A percentile compares a stretch with the other conserved stretches of the same genome.
phyloP scores from a whole-genome alignment of 2,797 vertebrate genomes.

The Sebastes iracundus region DNA sequence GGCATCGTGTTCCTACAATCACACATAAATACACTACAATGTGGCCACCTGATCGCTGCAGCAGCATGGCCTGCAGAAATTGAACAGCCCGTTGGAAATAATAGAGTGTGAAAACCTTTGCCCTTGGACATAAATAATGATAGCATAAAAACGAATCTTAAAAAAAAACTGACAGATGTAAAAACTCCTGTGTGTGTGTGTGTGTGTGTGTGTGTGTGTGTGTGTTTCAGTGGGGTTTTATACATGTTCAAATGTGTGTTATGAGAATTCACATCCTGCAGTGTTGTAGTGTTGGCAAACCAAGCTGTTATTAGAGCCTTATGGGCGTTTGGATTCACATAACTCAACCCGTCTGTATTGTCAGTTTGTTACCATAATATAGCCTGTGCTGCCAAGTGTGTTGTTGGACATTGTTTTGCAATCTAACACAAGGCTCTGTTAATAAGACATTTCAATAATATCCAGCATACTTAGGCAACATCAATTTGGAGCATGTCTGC shows the following conservation, averaged over 20 bases:
- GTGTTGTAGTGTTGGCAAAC: not conserved
- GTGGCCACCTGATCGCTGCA: constrained; percentile 51
- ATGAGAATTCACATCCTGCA: not conserved
- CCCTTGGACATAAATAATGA: constrained; percentile 43
- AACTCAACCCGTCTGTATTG: not conserved
- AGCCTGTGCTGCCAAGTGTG: not conserved
- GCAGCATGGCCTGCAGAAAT: constrained; percentile 35
- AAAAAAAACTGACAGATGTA: constrained; percentile 13
- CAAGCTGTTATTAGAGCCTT: not conserved
- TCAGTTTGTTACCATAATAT: constrained; percentile 3
- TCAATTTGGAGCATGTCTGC: not conserved
- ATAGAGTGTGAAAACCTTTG: constrained; percentile 66
- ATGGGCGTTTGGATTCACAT: constrained; percentile 3
- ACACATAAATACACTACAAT: constrained; percentile 52
- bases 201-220: not conserved
- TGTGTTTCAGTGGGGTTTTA: not conserved
- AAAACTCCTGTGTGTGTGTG: not conserved
- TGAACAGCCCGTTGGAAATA: constrained; percentile 59
- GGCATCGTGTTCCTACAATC: constrained; percentile 70
- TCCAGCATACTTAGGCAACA: not conserved
- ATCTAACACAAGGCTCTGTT: not conserved
- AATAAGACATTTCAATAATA: not conserved
- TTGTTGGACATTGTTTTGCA: constrained; percentile 4
- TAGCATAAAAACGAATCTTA: not conserved
- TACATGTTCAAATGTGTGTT: not conserved